Base-by-base conservation (phyloP, 2,797 vertebrate genomes). In the Enteromius viviparus region DNA sequence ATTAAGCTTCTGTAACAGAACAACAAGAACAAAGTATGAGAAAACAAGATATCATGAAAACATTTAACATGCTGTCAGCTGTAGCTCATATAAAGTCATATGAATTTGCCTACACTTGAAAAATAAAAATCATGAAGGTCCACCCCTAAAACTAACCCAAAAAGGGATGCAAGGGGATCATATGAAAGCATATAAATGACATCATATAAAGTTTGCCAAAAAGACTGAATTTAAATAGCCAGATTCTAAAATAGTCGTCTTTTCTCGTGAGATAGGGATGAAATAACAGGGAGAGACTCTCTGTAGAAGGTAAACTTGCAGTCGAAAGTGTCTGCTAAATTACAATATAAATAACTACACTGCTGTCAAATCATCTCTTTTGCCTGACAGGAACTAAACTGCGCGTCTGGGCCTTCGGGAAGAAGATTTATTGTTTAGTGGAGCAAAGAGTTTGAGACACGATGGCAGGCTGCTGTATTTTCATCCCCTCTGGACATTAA, bases 391-490 rank as follows among this genome's bases (percentile, higher is more conserved):
- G 21, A 49, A 37, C 62, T 80, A 40, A 80, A 60, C 53, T 80
- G 37, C 23, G n/a, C 14, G 53, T 47, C 65, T 60, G 37, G 34
- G 12, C 11, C 37, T 32, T 21, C 2, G 37, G 66, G 51, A 60
- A 60, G 51, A 42, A 60, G 66, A 60, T 71, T 32, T 80, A 47
- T 71, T 80, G 66, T 71, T 80, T 45, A 80, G 10, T 80, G 37
- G 66, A 60, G 78, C 37, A 45, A 47, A 80, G 51, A 40, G 23
- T 71, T 70, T 80, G 23, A 81, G 55, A 72, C 79, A 81, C 14
- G 11, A n/a, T 47, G 40, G 40, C 37, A n/a, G 51, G 23, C 23
- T 32, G 23, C 53, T 49, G 19, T 51, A 51, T 51, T 60, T 80
- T 62, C 47, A 21, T 62, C 12, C 51, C 34, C 78, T 42, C 23